Evolutionary conservation across 2,113 vertebrate genomes (phyloP).

Genomic region (Gracilinanus agilis): DNA sequence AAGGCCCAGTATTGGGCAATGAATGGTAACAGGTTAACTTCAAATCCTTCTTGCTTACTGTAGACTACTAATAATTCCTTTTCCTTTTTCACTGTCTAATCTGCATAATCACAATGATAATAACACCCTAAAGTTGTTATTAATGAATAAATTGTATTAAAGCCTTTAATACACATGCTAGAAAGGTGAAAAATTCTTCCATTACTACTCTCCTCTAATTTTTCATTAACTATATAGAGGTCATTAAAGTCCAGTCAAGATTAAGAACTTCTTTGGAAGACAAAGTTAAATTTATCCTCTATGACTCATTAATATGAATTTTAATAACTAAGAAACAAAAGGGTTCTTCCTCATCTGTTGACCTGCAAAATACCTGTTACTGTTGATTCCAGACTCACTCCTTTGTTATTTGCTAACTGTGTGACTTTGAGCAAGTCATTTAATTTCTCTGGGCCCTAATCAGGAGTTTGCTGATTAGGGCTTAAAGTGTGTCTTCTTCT

Average conservation of each 20-base stretch:
- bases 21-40: neutral
- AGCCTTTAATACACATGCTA: neutral
- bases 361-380: neutral
- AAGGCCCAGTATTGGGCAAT: neutral
- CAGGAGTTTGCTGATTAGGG: neutral
- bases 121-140: neutral
- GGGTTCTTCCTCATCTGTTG: neutral
- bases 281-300: neutral
- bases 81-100: neutral
- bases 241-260: neutral
- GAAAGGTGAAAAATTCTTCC: neutral
- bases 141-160: neutral
- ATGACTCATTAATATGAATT: neutral
- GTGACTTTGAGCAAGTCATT: neutral
- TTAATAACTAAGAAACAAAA: neutral
- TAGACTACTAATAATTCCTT: neutral
- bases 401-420: neutral
- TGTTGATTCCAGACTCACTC: neutral
- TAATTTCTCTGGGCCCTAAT: neutral
- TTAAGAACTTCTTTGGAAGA: neutral
- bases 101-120: neutral
- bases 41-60: neutral
- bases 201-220: neutral
- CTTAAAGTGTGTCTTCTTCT: too few relatives aligned
- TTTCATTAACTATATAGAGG: neutral